Base-by-base conservation (phyloP, 2,888 invertebrate species). In the Erebia ligea region DNA sequence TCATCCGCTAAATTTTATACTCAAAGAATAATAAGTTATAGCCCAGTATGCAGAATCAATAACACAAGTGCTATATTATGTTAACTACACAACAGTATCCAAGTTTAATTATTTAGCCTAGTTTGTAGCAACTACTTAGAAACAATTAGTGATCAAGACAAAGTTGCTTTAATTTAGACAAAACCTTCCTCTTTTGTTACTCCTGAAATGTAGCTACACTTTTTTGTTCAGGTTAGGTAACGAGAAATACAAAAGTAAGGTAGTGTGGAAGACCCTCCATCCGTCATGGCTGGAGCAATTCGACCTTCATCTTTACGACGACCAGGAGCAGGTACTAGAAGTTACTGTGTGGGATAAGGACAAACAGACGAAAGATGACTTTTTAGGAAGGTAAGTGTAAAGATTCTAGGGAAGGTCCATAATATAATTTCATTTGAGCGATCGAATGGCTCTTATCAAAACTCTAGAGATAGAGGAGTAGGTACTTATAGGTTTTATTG, bases 271-370 rank as follows among this genome's bases (percentile, higher is more conserved):
- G 84, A 96, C 97, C 0, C 90, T 98, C 68, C 97, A 96, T 85
- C 98, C 98, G 0, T 95, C 96, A 70, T 99, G 99, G 99, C 84
- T 98, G 83, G 99, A 99, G 84, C 99, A 99, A 90, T 99, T 99
- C 85, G 99, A 99, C 87, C 94, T 99, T 42, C 98, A 99, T 88
- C 94, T 99, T 9, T 99, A 98, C 87, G 98, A 99, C 81, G 98
- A 98, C 80, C 96, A 98, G 81, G 97, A 98, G 69, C 98, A 98
- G 88, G 95, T 96, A 72, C 91, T 99, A 40, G 98, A 99, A 88
- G 96, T 99, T 70, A 97, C 97, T 0, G 96, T 99, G 0, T 98
- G 97, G 96, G 98, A 98, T 83, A 97, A 97, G 79, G 97, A 98
- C 81, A 95, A 96, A 70, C 95, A 96, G 76, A 95, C 96, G n/a